Evolutionary conservation across 2,888 invertebrate species (phyloP).

Genomic region (Limnephilus auricula): DNA sequence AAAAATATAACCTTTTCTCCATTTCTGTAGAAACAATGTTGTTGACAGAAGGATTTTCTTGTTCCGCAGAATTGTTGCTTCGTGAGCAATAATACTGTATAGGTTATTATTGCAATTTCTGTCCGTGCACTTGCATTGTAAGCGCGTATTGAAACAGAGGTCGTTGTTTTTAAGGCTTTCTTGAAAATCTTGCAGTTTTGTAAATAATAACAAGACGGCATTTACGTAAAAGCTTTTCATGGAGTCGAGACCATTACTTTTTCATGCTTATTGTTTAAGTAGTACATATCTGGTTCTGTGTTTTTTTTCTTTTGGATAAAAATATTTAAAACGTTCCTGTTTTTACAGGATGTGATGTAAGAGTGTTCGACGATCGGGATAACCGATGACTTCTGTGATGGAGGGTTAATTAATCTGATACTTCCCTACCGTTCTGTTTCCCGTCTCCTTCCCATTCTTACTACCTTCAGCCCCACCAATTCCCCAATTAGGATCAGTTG

Average conservation of each 20-base stretch:
- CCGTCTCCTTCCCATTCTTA: too few relatives aligned
- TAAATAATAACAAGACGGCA: background rate
- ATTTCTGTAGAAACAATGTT: background rate
- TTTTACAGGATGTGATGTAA: too few relatives aligned
- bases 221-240: background rate
- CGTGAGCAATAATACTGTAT: background rate
- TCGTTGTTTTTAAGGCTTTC: background rate
- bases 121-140: background rate
- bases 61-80: slow-evolving; percentile 4
- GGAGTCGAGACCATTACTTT: background rate
- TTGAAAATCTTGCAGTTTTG: background rate
- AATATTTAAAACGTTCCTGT: too few relatives aligned
- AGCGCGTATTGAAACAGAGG: background rate
- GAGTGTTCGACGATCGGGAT: too few relatives aligned
- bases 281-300: background rate
- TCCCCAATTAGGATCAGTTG: too few relatives aligned
- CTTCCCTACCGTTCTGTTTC: too few relatives aligned
- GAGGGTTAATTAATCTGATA: too few relatives aligned
- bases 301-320: too few relatives aligned
- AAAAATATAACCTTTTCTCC: background rate
- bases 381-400: too few relatives aligned
- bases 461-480: too few relatives aligned
- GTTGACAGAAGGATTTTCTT: background rate
- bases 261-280: too few relatives aligned
- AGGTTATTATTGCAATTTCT: slow-evolving; percentile 4